Conservation (phyloP, 2,113 vertebrate genomes). For the Setophaga coronata region DNA sequence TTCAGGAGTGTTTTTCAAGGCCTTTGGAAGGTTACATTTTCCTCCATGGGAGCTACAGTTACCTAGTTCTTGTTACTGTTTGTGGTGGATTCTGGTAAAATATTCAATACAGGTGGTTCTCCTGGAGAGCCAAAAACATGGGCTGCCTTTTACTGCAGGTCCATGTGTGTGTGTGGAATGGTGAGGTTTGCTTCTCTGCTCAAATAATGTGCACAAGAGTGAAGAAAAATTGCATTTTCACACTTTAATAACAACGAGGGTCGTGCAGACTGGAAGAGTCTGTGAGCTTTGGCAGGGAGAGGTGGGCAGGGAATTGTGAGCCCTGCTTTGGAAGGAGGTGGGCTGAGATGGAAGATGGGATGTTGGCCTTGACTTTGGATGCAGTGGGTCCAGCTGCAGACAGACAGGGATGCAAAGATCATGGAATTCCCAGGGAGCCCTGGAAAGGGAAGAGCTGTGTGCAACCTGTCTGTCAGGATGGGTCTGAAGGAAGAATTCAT, state of each 20-base stretch:
- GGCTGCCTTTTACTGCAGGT: not conserved
- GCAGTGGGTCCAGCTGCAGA: not conserved
- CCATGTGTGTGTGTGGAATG: not conserved
- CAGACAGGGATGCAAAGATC: not conserved
- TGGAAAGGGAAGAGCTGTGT: not conserved
- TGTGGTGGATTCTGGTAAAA: not conserved
- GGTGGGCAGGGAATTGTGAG: not conserved
- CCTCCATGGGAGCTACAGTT: not conserved
- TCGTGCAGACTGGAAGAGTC: not conserved
- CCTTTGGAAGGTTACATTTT: not conserved
- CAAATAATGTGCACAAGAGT: accelerated
- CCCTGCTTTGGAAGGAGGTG: not conserved
- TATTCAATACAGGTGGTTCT: not conserved
- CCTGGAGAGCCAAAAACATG: no score
- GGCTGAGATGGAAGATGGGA: not conserved
- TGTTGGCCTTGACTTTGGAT: not conserved
- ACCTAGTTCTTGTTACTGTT: not conserved
- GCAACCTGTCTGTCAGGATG: not conserved
- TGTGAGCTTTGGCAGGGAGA: not conserved
- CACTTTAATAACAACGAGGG: not conserved
- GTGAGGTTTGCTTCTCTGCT: not conserved
- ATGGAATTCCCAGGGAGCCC: not conserved
- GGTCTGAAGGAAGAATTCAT: accelerated
- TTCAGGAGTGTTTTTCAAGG: not conserved
- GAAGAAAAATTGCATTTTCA: not conserved